These are phyloP conservation scores for Tryphoninae sp. DNA, from an alignment of 2,888 invertebrate species.

Conservation along the genomic window DNA sequence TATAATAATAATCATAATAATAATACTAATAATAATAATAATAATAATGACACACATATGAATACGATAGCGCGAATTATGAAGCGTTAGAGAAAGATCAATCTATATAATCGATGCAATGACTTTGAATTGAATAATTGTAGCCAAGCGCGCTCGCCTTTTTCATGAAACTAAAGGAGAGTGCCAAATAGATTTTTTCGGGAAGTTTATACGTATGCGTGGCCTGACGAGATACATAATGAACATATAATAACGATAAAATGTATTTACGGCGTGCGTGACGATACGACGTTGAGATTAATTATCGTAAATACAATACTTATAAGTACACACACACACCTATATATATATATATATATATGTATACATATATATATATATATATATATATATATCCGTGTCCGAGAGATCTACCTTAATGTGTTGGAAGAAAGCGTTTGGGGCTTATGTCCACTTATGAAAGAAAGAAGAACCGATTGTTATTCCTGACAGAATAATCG, in stretches of 20 bases:
- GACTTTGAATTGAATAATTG: constrained; percentile 80
- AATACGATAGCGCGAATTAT: constrained; percentile 40
- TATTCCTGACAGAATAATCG: constrained; percentile 23
- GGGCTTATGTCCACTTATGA: constrained; percentile 39
- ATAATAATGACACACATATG: constrained; percentile 1
- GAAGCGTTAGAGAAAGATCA: constrained; percentile 56
- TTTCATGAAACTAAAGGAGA: constrained; percentile 73
- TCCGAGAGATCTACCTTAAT: constrained; percentile 73
- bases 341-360: constrained; percentile 34
- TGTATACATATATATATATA: not conserved
- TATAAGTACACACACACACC: constrained; percentile 43
- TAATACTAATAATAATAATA: constrained; percentile 27
- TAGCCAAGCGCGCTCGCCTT: constrained; percentile 77
- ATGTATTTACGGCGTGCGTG: constrained; percentile 44
- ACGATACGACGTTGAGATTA: constrained; percentile 45
- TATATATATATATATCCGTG: constrained; percentile 63
- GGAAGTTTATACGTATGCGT: constrained; percentile 76
- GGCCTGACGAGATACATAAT: constrained; percentile 58
- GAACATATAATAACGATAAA: constrained; percentile 32
- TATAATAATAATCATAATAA: not conserved
- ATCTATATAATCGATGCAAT: constrained; percentile 76
- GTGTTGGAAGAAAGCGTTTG: constrained; percentile 70
- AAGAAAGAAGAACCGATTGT: constrained; percentile 10
- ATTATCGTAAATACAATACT: constrained; percentile 47
- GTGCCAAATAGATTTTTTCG: constrained; percentile 76